Conservation (phyloP, 2,797 vertebrate species). For the Menidia menidia region DNA sequence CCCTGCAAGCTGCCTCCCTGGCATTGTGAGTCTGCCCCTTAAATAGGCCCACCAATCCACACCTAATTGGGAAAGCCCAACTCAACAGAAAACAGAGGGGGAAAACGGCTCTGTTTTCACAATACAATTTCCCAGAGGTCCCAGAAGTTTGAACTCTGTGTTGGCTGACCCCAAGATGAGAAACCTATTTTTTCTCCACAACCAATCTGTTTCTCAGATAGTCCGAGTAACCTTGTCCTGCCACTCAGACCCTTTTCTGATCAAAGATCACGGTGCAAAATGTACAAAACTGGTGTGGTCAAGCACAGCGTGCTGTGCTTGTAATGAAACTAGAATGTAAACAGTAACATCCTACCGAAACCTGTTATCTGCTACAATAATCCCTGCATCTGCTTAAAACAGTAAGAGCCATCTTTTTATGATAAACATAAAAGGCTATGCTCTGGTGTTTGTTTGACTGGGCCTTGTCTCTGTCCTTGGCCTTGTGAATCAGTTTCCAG, state of each 20-base stretch:
- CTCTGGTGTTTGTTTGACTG: not conserved
- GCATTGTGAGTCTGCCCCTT: no score
- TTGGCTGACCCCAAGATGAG: no score
- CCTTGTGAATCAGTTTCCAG: not conserved
- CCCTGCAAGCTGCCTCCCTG: no score
- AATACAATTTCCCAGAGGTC: no score
- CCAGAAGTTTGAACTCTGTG: no score
- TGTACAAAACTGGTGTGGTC: not conserved
- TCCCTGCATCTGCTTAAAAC: not conserved
- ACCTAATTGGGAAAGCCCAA: no score
- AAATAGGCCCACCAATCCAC: no score
- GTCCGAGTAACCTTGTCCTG: not conserved
- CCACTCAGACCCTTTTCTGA: not conserved
- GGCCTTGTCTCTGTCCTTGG: not conserved
- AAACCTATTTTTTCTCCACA: no score
- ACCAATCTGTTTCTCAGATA: not conserved
- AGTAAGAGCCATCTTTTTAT: not conserved
- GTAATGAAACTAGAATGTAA: not conserved
- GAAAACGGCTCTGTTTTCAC: no score
- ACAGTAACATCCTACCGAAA: no score
- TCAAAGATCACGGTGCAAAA: constrained; percentile 2
- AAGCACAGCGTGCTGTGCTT: not conserved
- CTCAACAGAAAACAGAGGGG: no score
- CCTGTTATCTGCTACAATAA: not conserved
- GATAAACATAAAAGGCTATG: not conserved